phyloP scores from a whole-genome alignment of 2,797 vertebrate genomes.

The Strix occidentalis region DNA sequence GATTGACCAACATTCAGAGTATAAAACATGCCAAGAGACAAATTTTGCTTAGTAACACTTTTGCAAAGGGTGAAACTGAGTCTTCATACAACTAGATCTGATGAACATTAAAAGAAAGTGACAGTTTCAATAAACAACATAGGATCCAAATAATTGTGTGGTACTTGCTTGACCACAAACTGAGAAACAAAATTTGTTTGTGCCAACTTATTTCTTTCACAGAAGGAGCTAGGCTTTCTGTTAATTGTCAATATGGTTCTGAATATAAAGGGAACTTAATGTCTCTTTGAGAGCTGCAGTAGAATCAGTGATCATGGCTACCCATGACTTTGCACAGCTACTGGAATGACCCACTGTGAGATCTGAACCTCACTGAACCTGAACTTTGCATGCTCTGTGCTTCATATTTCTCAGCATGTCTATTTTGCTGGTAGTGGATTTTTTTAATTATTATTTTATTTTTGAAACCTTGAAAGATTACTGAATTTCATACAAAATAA shows the following conservation, averaged over 20 bases:
- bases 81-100: neutral
- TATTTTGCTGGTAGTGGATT: neutral
- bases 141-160: neutral
- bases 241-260: neutral
- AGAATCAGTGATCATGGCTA: neutral
- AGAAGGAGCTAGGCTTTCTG: neutral
- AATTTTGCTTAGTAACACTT: constrained; percentile 23
- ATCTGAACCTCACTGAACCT: neutral
- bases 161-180: neutral
- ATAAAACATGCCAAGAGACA: neutral
- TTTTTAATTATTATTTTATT: neutral
- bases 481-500: neutral
- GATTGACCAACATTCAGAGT: constrained; percentile 6
- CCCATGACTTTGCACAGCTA: neutral
- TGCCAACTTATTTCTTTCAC: neutral
- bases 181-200: neutral
- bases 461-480: neutral
- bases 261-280: neutral
- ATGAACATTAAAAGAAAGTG: neutral
- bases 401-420: neutral
- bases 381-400: neutral
- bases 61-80: neutral
- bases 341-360: neutral
- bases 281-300: neutral
- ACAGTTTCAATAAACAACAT: neutral